These are phyloP conservation scores for Pilophorus perplexus DNA, from an alignment of 2,888 invertebrate genomes.

Conservation along the genomic window DNA sequence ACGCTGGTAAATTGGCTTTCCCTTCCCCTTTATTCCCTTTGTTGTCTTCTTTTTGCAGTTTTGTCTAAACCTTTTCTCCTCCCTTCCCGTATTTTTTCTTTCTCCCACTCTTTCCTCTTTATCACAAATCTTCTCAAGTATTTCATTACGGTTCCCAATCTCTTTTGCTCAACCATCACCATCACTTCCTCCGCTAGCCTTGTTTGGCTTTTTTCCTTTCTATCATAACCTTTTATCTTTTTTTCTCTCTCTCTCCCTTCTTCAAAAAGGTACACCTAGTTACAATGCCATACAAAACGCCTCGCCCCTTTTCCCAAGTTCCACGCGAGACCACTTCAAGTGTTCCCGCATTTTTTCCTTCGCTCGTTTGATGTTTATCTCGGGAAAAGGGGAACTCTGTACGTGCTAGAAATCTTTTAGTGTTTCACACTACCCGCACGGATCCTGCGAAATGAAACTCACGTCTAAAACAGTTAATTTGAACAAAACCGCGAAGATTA, in stretches of 20 bases:
- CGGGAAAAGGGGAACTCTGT: no score
- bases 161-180: not conserved
- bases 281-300: no score
- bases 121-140: constrained; percentile 2
- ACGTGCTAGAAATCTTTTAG: no score
- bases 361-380: no score
- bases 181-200: not conserved
- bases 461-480: no score
- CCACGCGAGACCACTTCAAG: no score
- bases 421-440: no score
- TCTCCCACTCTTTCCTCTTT: not conserved
- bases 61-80: constrained; percentile 6
- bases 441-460: no score
- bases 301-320: no score
- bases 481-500: no score
- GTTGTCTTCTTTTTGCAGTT: constrained; percentile 8
- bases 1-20: constrained; percentile 11
- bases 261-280: no score
- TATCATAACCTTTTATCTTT: constrained; percentile 1
- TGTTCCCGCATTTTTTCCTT: no score
- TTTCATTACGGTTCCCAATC: constrained; percentile 19
- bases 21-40: not conserved
- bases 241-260: not conserved
- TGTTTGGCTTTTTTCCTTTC: not conserved
- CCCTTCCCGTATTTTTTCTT: not conserved